Base-by-base conservation (phyloP, 2,797 vertebrate genomes). In the Brachyrhaphis roseni region DNA sequence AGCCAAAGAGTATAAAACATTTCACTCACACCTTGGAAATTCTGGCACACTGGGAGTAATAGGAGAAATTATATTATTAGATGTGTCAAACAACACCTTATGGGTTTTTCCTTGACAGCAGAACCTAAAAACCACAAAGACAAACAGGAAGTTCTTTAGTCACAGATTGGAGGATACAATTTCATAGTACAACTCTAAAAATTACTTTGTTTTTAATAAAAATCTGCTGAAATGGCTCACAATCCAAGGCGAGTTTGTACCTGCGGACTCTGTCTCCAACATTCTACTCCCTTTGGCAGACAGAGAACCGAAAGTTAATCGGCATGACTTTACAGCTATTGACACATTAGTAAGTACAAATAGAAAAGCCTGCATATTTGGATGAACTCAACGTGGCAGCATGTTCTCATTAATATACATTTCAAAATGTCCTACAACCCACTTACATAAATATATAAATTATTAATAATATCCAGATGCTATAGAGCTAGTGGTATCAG, bases 381-480 rank as follows among this genome's bases (percentile, higher is more conserved):
- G 84, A 79, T 76, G 81, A 78, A 77, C 51, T 62, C 16, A 5
- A 18, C 47, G n/a, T 78, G 72, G 47, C 59, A 78, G 51, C 71
- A 78, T 80, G 73, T 55, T 62, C 84, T 77, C 78, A 53, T 46
- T 74, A 31, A 6, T 71, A 74, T 45, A 39, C 34, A 62, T 74
- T 43, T 26, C 36, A 73, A 76, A 59, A 71, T 84, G 80, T 77
- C 76, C 84, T 55, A 78, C 73, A 86, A 84, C 0, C 80, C 79
- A 84, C 84, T 91, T 87, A 41, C 89, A 91, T 91, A 7, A 88
- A 93, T 73, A 34, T n/a, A 79, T 77, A 26, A 74, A 80, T 88
- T 79, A 89, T 91, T 89, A 39, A 93, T 80, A 43, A 64, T 41
- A 82, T 81, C 41, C 74, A 62, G 70, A 83, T 81, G 82, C 79